A percentile compares a stretch with the other conserved stretches of the same genome.
Evolutionary conservation across 2,888 invertebrate genomes (phyloP).

Genomic region (Physocephala rufipes): DNA sequence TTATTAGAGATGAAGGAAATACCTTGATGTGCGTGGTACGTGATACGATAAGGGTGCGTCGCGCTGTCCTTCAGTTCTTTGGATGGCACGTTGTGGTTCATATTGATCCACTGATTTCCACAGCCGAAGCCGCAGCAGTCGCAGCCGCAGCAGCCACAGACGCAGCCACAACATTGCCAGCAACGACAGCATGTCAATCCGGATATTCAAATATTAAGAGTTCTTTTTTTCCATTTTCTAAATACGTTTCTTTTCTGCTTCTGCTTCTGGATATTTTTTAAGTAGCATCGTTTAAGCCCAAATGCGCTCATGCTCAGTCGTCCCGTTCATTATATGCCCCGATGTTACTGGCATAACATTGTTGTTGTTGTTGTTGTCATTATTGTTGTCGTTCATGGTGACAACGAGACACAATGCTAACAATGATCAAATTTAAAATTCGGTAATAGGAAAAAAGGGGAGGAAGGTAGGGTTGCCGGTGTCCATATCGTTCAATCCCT

Average conservation of each 20-base stretch:
- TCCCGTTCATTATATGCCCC: too few species aligned
- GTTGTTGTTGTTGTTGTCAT: too few species aligned
- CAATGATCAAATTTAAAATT: too few species aligned
- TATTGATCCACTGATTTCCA: neutral
- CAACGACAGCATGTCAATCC: too few species aligned
- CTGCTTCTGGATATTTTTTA: neutral
- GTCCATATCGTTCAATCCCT: neutral
- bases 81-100: neutral
- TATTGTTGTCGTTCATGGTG: too few species aligned
- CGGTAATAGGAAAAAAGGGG: too few species aligned
- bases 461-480: neutral
- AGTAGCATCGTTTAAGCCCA: conserved; percentile 15
- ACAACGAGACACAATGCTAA: too few species aligned
- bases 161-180: neutral
- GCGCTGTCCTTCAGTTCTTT: neutral
- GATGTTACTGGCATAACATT: too few species aligned
- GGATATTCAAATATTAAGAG: too few species aligned
- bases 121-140: neutral
- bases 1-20: neutral
- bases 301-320: neutral
- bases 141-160: neutral
- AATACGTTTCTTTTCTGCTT: conserved; percentile 2
- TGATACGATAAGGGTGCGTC: neutral
- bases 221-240: too few species aligned
- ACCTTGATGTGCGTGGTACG: neutral